Base-by-base conservation (phyloP, 2,113 vertebrate species). In the Leucosticte australis region DNA sequence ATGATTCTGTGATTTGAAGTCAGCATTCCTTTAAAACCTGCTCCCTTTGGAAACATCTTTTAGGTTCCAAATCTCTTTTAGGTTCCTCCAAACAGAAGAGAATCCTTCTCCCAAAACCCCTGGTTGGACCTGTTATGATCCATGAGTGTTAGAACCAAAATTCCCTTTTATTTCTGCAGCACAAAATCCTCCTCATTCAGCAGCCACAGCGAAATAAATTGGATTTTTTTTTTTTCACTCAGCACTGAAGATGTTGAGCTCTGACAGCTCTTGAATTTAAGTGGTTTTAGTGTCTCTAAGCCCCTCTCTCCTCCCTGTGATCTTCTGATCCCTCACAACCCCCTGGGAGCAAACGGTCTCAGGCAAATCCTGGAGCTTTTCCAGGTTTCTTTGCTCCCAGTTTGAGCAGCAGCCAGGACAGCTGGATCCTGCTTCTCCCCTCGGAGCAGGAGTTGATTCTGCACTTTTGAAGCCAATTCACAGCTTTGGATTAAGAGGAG, bases 401-500 rank as follows among this genome's bases (percentile, higher is more conserved):
- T 42, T 91, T 83, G 89, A 91, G 83, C 90, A 63, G 65, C 53
- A 55, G 81, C 90, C 94, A 91, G 86, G 77, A 57, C 80, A 96
- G 74, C 90, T 96, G 95, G 78, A 19, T 89, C 47, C 71, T 15
- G 83, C 24, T 49, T 67, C 47, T 88, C 74, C 79, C 67, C 78
- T 52, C 31, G 24, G 23, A 71, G 87, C 92, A 94, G 78, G 92
- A 68, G 70, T n/a, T 87, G 49, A 67, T 90, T 62, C 81, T 53
- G 75, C 62, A 27, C 41, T 49, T 49, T 26, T 24, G 23, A n/a
- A 83, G 41, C 33, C 35, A 81, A 37, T 84, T 69, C 91, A 28
- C 60, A 68, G 67, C 33, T 49, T 33, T 1, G 1, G 23, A 26
- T 17, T 13, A 69, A 62, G 67, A 76, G 44, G 31, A 62, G 28